These are phyloP conservation scores for Aelia acuminata DNA, from an alignment of 2,888 invertebrate genomes.

Conservation along the genomic window DNA sequence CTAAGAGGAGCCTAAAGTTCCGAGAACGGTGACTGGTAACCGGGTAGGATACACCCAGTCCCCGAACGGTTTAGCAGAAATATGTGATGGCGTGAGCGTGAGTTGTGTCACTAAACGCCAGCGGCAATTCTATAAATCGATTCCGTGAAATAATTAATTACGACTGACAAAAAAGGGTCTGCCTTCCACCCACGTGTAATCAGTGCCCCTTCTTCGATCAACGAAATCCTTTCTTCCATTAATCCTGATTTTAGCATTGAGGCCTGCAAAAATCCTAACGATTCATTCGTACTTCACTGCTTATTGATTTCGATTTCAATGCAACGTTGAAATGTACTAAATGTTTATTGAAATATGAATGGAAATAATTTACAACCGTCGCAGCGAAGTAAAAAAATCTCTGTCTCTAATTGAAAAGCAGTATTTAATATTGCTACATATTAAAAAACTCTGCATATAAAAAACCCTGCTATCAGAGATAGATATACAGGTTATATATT, in stretches of 20 bases:
- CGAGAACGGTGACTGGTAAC: constrained; percentile 24
- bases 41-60: not conserved
- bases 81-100: not conserved
- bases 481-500: no score
- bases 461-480: no score
- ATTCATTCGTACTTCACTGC: not conserved
- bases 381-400: no score
- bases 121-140: not conserved
- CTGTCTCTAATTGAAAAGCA: no score
- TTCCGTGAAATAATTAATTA: constrained; percentile 10
- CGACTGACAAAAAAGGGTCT: not conserved
- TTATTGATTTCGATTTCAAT: not conserved
- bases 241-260: not conserved
- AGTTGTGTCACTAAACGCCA: not conserved
- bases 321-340: no score
- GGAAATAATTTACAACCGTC: no score
- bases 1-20: not conserved
- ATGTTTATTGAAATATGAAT: no score
- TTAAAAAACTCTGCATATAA: no score
- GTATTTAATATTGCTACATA: no score
- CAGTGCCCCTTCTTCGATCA: not conserved
- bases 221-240: not conserved
- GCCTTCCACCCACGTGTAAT: not conserved
- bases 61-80: not conserved
- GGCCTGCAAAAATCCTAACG: accelerated